A percentile compares a stretch with the other conserved stretches of the same genome.
Evolutionary conservation across 2,888 invertebrate species (phyloP).

Genomic region (Eudemis profundana): DNA sequence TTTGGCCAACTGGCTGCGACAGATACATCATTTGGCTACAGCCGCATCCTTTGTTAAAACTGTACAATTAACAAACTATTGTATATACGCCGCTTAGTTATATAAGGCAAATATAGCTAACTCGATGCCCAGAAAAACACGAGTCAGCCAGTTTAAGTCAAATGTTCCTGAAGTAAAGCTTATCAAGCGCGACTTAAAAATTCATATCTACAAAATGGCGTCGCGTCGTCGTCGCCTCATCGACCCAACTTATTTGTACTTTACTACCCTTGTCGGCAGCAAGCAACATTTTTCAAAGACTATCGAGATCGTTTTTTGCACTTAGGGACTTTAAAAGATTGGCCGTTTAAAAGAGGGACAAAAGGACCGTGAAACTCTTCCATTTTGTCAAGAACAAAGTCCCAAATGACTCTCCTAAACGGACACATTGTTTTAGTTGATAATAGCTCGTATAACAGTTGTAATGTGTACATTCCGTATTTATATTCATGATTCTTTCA

Average conservation of each 20-base stretch:
- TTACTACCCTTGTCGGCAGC: slow-evolving; percentile 14
- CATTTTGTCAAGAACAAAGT: not conserved
- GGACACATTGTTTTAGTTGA: not conserved
- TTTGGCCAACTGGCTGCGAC: too few relatives aligned
- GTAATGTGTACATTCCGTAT: too few relatives aligned
- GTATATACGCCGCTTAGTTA: too few relatives aligned
- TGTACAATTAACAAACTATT: too few relatives aligned
- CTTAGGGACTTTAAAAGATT: not conserved
- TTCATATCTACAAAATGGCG: slow-evolving; percentile 30
- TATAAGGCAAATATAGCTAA: too few relatives aligned
- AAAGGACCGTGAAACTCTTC: not conserved
- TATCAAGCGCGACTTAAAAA: slow-evolving; percentile 11
- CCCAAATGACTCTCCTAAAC: not conserved
- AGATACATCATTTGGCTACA: too few relatives aligned
- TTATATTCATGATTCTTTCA: too few relatives aligned
- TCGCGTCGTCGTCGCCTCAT: slow-evolving; percentile 14
- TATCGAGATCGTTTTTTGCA: not conserved
- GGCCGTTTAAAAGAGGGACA: not conserved
- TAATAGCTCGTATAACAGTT: too few relatives aligned
- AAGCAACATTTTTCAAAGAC: slow-evolving; percentile 6
- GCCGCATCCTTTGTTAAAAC: too few relatives aligned
- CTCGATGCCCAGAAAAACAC: not conserved
- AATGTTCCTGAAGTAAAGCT: slow-evolving; percentile 5
- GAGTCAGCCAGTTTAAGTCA: not conserved
- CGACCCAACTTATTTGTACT: slow-evolving; percentile 32